Percentiles rank a stretch among this genome's conserved stretches.
phyloP scores from a whole-genome alignment of 2,888 invertebrate species.

The Trilocha varians region DNA sequence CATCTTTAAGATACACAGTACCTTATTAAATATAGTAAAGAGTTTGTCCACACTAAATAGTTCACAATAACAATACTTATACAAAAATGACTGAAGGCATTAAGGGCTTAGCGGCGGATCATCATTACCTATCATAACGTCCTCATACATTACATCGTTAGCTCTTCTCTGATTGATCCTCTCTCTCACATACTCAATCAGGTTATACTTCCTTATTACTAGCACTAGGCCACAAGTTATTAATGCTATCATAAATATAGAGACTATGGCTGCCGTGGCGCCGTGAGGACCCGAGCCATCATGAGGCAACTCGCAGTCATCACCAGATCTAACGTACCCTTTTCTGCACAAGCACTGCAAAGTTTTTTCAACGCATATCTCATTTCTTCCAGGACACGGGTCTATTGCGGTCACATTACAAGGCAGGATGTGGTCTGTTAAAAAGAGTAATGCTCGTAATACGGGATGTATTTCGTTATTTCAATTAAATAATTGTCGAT shows the following conservation, averaged over 20 bases:
- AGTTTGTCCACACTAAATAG: not conserved
- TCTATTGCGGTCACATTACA: conserved; percentile 44
- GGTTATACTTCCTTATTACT: conserved; percentile 59
- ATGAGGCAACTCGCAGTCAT: conserved; percentile 31
- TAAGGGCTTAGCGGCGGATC: conserved; percentile 66
- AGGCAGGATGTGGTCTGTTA: conserved; percentile 67
- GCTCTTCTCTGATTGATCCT: conserved; percentile 51
- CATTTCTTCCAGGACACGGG: conserved; percentile 37
- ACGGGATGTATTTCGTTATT: conserved; percentile 39
- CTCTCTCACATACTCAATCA: conserved; percentile 52
- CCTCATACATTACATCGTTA: conserved; percentile 64
- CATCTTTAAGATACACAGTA: too few species aligned
- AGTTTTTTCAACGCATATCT: conserved; percentile 38
- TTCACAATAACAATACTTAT: not conserved
- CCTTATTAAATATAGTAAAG: too few species aligned
- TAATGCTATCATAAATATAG: conserved; percentile 53
- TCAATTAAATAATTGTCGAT: conserved; percentile 69
- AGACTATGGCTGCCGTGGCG: conserved; percentile 43
- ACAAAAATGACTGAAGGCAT: conserved; percentile 6
- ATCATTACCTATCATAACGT: conserved; percentile 71
- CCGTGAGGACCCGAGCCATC: conserved; percentile 23
- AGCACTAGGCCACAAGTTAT: conserved; percentile 49
- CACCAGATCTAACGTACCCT: conserved; percentile 35
- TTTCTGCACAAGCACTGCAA: conserved; percentile 39
- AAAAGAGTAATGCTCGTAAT: conserved; percentile 57